These are phyloP conservation scores for Eilema caniola DNA, from an alignment of 2,888 invertebrate species.

Conservation along the genomic window DNA sequence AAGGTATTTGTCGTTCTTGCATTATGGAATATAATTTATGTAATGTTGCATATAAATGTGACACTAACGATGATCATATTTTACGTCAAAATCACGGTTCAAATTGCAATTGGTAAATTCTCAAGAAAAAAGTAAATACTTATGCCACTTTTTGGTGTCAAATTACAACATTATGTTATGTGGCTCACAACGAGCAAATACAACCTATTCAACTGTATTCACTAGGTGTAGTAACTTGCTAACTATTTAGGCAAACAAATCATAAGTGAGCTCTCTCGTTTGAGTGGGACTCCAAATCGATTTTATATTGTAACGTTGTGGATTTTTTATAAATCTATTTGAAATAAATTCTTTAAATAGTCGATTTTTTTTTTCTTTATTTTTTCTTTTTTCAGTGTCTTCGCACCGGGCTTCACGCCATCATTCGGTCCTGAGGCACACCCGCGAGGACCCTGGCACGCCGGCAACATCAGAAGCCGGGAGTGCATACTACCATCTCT, in stretches of 20 bases:
- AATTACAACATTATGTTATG: background rate
- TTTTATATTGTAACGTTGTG: too few species aligned
- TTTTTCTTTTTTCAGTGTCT: too few species aligned
- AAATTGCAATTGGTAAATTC: background rate
- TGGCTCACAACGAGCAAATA: background rate
- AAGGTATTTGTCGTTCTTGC: background rate
- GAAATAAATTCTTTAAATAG: too few species aligned
- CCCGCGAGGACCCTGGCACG: too few species aligned
- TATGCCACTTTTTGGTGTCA: background rate
- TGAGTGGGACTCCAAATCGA: background rate
- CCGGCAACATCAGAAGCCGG: too few species aligned
- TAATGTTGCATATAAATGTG: background rate
- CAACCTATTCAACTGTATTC: background rate
- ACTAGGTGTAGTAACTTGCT: background rate
- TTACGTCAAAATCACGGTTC: too few species aligned
- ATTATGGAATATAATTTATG: background rate
- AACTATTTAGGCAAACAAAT: background rate
- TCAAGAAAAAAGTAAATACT: background rate
- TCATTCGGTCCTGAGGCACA: too few species aligned
- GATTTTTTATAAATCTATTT: too few species aligned
- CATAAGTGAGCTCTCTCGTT: background rate
- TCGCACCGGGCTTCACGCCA: too few species aligned
- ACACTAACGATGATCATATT: background rate
- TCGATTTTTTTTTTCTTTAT: too few species aligned
- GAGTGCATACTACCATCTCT: too few species aligned